Conservation (phyloP, 1,140 invertebrate genomes). For the Scaptomyza pallida region DNA sequence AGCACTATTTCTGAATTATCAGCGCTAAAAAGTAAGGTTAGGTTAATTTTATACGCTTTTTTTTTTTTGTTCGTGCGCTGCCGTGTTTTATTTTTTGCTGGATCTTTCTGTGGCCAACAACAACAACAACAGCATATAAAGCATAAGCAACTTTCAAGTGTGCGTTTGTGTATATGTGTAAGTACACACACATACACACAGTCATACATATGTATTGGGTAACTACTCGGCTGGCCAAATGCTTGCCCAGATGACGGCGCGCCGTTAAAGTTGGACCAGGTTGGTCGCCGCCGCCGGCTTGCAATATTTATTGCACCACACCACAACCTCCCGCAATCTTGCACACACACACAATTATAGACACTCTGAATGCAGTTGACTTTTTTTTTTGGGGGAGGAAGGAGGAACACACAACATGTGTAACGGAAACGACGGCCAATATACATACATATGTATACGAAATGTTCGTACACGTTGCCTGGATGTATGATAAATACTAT, state of each 20-base stretch:
- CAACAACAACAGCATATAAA: constrained; percentile 33
- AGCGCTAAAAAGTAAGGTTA: constrained; percentile 79
- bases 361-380: neutral
- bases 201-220: constrained; percentile 59
- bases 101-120: constrained; percentile 77
- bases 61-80: constrained; percentile 52
- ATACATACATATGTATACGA: too few relatives aligned
- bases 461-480: constrained; percentile 62
- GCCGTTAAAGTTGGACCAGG: constrained; percentile 48
- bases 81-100: constrained; percentile 77
- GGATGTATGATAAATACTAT: constrained; percentile 39
- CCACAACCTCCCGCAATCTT: constrained; percentile 45
- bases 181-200: constrained; percentile 35
- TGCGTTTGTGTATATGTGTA: constrained; percentile 31
- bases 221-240: constrained; percentile 61
- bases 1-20: constrained; percentile 79
- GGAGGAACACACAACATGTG: constrained; percentile 40
- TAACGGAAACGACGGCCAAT: constrained; percentile 66
- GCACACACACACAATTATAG: constrained; percentile 18
- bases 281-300: constrained; percentile 75
- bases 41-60: constrained; percentile 79
- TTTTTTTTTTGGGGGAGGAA: neutral
- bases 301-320: constrained; percentile 30
- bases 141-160: constrained; percentile 15
- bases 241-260: constrained; percentile 51